Evolutionary conservation across 2,888 invertebrate species (phyloP).

Genomic region (Shargacucullia verbasci): DNA sequence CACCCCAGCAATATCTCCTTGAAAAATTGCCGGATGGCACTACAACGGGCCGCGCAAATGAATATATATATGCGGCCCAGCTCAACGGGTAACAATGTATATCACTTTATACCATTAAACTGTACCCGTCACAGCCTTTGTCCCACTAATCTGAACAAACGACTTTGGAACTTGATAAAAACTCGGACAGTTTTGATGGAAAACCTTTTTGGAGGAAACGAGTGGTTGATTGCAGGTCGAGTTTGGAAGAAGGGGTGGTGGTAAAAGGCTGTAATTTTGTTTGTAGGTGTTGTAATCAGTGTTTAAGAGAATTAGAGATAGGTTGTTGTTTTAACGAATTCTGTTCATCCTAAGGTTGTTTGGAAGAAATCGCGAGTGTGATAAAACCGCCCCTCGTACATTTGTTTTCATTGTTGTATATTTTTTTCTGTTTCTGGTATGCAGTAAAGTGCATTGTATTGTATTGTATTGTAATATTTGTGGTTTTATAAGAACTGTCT

Average conservation of each 20-base stretch:
- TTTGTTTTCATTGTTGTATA: too few species aligned
- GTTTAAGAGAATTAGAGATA: too few species aligned
- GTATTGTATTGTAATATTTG: too few species aligned
- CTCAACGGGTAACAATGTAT: conserved; percentile 50
- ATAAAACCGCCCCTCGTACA: too few species aligned
- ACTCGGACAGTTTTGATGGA: conserved; percentile 50
- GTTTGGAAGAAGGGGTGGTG: background rate
- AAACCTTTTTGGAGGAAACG: conserved; percentile 36
- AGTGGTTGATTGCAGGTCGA: conserved; percentile 40
- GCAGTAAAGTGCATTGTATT: too few species aligned
- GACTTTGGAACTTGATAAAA: conserved; percentile 57
- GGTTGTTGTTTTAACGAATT: too few species aligned
- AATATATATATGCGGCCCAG: conserved; percentile 55
- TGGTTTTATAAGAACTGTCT: too few species aligned
- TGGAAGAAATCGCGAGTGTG: too few species aligned
- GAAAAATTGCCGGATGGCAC: conserved; percentile 54
- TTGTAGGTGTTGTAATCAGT: too few species aligned
- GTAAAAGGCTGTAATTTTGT: too few species aligned
- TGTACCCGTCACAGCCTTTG: conserved; percentile 51
- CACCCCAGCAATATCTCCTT: conserved; percentile 44
- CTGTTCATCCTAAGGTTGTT: too few species aligned
- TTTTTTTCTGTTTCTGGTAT: too few species aligned
- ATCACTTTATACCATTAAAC: conserved; percentile 60
- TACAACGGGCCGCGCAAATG: conserved; percentile 46
- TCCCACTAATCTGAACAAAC: conserved; percentile 57